A percentile compares a stretch with the other conserved stretches of the same genome.
Conservation (phyloP, 2,888 invertebrate genomes). For the Gryllus longicercus region DNA sequence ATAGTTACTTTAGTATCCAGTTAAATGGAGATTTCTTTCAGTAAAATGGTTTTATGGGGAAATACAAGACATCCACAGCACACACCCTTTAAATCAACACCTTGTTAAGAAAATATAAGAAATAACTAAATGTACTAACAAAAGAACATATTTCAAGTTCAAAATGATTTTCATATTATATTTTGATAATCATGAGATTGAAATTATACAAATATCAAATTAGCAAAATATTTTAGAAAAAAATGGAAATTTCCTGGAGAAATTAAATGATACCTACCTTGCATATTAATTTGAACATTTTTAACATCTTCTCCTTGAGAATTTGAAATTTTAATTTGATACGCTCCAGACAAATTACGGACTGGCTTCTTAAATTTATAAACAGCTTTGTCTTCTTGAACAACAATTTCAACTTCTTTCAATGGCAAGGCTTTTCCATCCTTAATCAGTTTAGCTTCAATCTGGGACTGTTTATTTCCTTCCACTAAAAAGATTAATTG, state of each 20-base stretch:
- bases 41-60: too few relatives aligned
- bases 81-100: too few relatives aligned
- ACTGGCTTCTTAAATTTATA: conserved; percentile 90
- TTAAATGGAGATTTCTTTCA: too few relatives aligned
- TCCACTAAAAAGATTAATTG: conserved; percentile 57
- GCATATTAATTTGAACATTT: conserved; percentile 80
- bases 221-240: too few relatives aligned
- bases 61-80: too few relatives aligned
- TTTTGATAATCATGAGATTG: too few relatives aligned
- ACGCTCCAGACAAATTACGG: conserved; percentile 82
- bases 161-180: too few relatives aligned
- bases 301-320: conserved; percentile 87
- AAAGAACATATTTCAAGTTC: too few relatives aligned
- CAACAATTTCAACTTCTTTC: conserved; percentile 84
- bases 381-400: conserved; percentile 86
- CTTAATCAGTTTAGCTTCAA: conserved; percentile 86
- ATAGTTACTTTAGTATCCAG: too few relatives aligned
- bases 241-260: neutral
- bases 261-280: conserved; percentile 51
- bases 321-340: conserved; percentile 89
- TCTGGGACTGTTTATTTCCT: conserved; percentile 82
- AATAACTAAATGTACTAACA: too few relatives aligned
- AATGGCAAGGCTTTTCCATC: conserved; percentile 85
- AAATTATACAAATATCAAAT: too few relatives aligned
- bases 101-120: too few relatives aligned